These are phyloP conservation scores for Apostichopus leukothele DNA, from an alignment of 53 echinoderm and acorn worm genomes.

Conservation along the genomic window DNA sequence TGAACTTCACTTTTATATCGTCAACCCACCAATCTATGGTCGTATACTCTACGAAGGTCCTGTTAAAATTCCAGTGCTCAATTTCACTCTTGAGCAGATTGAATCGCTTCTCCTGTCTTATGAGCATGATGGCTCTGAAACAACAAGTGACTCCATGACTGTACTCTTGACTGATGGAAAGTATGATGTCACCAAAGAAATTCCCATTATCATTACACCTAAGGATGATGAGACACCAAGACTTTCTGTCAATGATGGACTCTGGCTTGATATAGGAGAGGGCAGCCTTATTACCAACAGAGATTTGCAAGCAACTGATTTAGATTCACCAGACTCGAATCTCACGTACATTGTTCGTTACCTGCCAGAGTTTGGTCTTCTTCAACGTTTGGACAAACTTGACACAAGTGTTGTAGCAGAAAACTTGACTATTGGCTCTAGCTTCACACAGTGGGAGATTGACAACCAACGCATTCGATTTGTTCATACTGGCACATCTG, in stretches of 20 bases:
- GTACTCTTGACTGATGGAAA: slow-evolving; percentile 92
- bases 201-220: slow-evolving; percentile 67
- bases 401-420: slow-evolving; percentile 64
- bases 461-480: slow-evolving; percentile 93
- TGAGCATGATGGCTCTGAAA: slow-evolving; percentile 92
- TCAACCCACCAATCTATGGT: slow-evolving; percentile 72
- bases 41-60: slow-evolving; percentile 60
- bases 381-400: slow-evolving; percentile 77
- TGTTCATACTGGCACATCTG: slow-evolving; percentile 72
- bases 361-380: slow-evolving; percentile 74
- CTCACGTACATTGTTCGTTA: slow-evolving; percentile 81
- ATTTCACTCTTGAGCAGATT: slow-evolving; percentile 94
- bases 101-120: slow-evolving; percentile 69
- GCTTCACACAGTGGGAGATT: slow-evolving; percentile 96
- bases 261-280: slow-evolving; percentile 88
- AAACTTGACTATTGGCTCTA: slow-evolving; percentile 89
- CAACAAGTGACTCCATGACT: slow-evolving; percentile 83
- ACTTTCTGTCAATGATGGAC: slow-evolving; percentile 87
- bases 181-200: slow-evolving; percentile 79
- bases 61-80: slow-evolving; percentile 65
- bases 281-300: slow-evolving; percentile 77
- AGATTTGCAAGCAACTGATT: slow-evolving; percentile 87
- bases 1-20: slow-evolving; percentile 86
- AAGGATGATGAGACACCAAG: slow-evolving; percentile 98
- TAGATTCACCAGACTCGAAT: slow-evolving; percentile 94